Conservation (phyloP, 30 jellyfish, hydroid and myxozoan species). For the Aurelia aurita complex sp. Pacific region DNA sequence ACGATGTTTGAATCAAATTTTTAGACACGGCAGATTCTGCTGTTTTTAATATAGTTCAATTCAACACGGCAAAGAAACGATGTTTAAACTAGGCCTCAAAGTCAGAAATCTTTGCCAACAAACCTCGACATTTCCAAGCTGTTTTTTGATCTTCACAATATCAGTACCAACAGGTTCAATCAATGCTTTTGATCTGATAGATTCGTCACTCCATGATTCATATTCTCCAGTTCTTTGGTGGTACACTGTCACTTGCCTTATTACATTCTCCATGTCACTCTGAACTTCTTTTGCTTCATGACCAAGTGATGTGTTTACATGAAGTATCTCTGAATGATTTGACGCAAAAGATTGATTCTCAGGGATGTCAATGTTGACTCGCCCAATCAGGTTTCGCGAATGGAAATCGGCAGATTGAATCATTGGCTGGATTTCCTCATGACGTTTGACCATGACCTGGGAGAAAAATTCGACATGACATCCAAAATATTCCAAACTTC, state of each 20-base stretch:
- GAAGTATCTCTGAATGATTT: constrained; percentile 22
- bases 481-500: no score
- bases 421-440: constrained; percentile 18
- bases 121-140: constrained; percentile 55
- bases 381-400: background rate
- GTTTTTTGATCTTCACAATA: constrained; percentile 21
- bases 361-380: constrained; percentile 3
- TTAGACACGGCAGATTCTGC: no score
- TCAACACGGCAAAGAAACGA: no score
- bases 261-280: background rate
- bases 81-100: no score
- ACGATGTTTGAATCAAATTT: no score
- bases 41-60: no score
- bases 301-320: constrained; percentile 9
- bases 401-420: constrained; percentile 11
- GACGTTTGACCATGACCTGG: constrained; percentile 29
- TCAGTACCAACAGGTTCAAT: constrained; percentile 47
- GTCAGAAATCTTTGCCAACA: background rate
- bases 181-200: constrained; percentile 16
- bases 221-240: constrained; percentile 11
- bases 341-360: constrained; percentile 16
- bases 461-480: background rate
- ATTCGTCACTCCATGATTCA: constrained; percentile 15
- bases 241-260: constrained; percentile 18
- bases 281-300: constrained; percentile 8